Base-by-base conservation (phyloP, 2,113 vertebrate species). In the Poeciliopsis prolifica region DNA sequence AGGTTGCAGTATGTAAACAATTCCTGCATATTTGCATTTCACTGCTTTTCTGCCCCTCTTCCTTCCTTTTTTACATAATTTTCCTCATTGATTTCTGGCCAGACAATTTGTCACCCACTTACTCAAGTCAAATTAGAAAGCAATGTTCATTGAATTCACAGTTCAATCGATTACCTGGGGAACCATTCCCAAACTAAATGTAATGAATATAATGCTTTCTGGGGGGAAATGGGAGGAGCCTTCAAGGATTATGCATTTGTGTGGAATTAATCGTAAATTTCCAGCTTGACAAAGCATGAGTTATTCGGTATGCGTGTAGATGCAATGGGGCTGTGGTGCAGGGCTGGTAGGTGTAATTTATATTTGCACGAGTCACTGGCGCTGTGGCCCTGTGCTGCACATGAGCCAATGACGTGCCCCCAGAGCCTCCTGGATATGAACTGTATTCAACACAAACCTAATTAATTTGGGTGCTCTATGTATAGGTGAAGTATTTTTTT, bases 61-160 rank as follows among this genome's bases (percentile, higher is more conserved):
- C 33, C 67, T 72, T 72, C 35, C 65, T 60, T 70, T 61, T 31
- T 78, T 89, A 86, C 86, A 92, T 91, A 86, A 91, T 89, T 91
- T 86, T 70, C 79, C 79, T 88, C 83, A 93, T 93, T 93, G 92
- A 93, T 94, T 93, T 86, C 77, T 85, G 63, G 70, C 81, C 65
- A 80, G 78, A 91, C 92, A 90, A 89, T 93, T 94, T 93, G 92
- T 94, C 90, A 92, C 87, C 92, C 91, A 92, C 91, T 94, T 94
- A 94, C 88, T 91, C 89, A 88, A 90, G 89, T 93, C 89, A 93
- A 91, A 93, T 94, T 86, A 90, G 86, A 91, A 84, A 85, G 84
- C 80, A 85, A 70, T 79, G 84, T 89, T 91, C 12, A n/a, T 80
- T 26, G 80, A 87, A 87, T 81, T 83, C 86, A 88, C 91, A 90